Evolutionary conservation across 2,888 invertebrate genomes (phyloP).

Genomic region (Eurytoma adleriae): DNA sequence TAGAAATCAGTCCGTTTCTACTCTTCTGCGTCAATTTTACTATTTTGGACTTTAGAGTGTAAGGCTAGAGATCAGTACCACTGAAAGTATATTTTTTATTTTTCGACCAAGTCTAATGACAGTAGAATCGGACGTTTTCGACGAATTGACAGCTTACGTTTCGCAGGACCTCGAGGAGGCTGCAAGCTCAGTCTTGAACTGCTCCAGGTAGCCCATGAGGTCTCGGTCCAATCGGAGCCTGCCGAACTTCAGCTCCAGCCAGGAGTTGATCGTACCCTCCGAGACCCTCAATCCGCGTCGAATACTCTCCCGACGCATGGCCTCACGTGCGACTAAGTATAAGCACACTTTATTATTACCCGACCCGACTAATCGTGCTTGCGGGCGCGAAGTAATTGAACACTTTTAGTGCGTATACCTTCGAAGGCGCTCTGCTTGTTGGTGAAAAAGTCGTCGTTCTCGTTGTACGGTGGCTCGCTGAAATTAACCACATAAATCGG

Average conservation of each 20-base stretch:
- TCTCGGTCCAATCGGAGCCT: constrained; percentile 64
- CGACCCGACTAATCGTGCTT: not conserved
- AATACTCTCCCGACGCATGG: constrained; percentile 49
- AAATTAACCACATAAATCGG: constrained; percentile 70
- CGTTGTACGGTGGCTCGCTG: constrained; percentile 12
- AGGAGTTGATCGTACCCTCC: constrained; percentile 55
- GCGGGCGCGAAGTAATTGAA: not conserved
- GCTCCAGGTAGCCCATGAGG: constrained; percentile 63
- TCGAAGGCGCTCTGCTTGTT: constrained; percentile 38
- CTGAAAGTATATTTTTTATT: not conserved
- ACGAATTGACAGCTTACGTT: not conserved
- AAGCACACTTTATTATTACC: no score
- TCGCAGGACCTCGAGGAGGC: constrained; percentile 49
- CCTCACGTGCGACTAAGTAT: constrained; percentile 49
- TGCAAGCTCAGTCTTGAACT: constrained; percentile 64
- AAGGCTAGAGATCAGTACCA: not conserved
- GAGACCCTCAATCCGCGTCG: constrained; percentile 56
- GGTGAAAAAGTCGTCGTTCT: constrained; percentile 10
- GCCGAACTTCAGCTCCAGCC: constrained; percentile 65
- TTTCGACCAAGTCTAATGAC: no score
- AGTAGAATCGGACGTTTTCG: not conserved
- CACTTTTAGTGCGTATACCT: constrained; percentile 17
- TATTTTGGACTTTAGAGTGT: no score
- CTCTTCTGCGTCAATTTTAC: no score
- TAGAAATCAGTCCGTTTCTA: no score